Evolutionary conservation across 2,797 vertebrate genomes (phyloP).

Genomic region (Psittacula echo): DNA sequence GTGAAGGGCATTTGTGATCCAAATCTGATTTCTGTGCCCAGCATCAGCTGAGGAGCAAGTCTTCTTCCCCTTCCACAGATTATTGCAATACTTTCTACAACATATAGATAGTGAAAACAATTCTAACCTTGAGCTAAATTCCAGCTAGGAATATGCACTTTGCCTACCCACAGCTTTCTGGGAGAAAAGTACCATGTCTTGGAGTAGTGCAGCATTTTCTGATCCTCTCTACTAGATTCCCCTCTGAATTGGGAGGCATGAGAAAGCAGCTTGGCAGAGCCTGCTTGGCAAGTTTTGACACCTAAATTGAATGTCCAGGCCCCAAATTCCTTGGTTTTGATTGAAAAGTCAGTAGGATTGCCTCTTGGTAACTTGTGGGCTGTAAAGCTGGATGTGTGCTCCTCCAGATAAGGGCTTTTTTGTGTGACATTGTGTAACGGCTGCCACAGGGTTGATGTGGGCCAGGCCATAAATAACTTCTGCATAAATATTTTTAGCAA

Average conservation of each 20-base stretch:
- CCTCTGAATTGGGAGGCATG: neutral
- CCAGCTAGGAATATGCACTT: neutral
- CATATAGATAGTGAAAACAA: neutral
- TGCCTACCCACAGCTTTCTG: neutral
- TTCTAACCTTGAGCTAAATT: neutral
- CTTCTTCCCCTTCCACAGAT: neutral
- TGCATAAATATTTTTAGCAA: slow-evolving; percentile 59
- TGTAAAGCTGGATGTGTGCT: slow-evolving; percentile 1
- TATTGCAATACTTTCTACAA: neutral
- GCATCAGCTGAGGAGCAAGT: neutral
- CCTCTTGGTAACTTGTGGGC: neutral
- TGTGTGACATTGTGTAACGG: slow-evolving; percentile 13
- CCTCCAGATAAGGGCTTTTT: slow-evolving; percentile 52
- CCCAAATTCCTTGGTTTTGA: neutral
- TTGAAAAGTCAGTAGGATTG: neutral
- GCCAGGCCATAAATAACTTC: slow-evolving; percentile 47
- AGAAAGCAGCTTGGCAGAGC: neutral
- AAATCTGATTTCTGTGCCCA: neutral
- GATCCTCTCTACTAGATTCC: neutral
- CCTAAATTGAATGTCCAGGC: slow-evolving; percentile 13
- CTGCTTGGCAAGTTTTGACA: neutral
- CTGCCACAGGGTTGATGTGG: slow-evolving; percentile 31
- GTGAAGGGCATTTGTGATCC: neutral
- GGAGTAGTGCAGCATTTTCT: neutral
- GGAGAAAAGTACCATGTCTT: neutral